Evolutionary conservation across 2,888 invertebrate species (phyloP).

Genomic region (Tetragonisca angustula): DNA sequence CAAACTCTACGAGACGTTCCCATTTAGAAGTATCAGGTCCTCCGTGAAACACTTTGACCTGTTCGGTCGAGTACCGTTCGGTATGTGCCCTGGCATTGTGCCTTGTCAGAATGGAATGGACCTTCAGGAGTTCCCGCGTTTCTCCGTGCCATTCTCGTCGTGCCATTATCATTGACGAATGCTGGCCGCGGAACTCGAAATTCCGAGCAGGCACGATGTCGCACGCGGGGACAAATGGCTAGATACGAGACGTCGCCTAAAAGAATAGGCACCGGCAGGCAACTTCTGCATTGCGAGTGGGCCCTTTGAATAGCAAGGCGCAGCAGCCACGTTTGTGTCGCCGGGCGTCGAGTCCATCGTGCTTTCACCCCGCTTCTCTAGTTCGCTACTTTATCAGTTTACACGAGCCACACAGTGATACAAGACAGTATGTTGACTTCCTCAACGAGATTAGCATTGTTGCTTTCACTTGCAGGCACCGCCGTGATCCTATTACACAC

Average conservation of each 20-base stretch:
- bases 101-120: conserved; percentile 8
- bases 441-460: conserved; percentile 19
- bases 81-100: conserved; percentile 40
- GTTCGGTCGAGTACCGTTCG: not conserved
- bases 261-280: conserved; percentile 27
- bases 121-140: conserved; percentile 26
- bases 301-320: conserved; percentile 23
- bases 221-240: conserved; percentile 56
- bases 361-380: not conserved
- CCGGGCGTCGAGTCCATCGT: not conserved
- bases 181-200: conserved; percentile 58
- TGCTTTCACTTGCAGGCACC: not conserved
- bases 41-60: not conserved
- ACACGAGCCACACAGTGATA: not conserved
- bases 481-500: not conserved
- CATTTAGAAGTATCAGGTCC: not conserved
- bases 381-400: conserved; percentile 15
- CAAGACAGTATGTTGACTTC: conserved; percentile 8
- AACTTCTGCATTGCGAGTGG: conserved; percentile 22
- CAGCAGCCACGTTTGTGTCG: conserved; percentile 29
- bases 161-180: conserved; percentile 62
- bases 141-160: conserved; percentile 49
- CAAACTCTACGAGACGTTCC: not conserved
- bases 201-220: conserved; percentile 54
- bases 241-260: conserved; percentile 36